Evolutionary conservation across 35 echinoderm and acorn worm species (phyloP), one percentile per base, ranked within the genome.

Genomic region (Eucidaris tribuloides): DNA sequence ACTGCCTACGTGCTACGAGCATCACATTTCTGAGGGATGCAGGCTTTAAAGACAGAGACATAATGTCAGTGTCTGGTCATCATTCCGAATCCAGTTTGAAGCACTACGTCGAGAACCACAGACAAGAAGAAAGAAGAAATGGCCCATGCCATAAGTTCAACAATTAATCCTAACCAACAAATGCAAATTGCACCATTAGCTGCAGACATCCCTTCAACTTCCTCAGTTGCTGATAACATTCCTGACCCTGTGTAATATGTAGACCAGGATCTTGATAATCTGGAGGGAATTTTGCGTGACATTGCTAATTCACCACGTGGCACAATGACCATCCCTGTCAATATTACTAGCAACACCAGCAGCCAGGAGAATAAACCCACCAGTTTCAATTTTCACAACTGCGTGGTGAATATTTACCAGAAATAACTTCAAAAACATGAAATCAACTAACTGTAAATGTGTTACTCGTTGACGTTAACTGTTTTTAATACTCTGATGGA

Each of bases 141-240:
- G 62, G n/a, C 48, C 48, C 48, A 20, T 52, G n/a, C 48, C 48
- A 52, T 52, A 52, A 52, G 48, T 52, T 52, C 48, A 52, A 52
- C 48, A 20, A 52, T 52, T 52, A 52, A 52, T 52, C 48, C 17
- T 13, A 65, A 65, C 29, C 62, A 52, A 20, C 48, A 52, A 65
- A 11, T 65, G 13, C 62, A 65, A 65, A 65, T 65, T 29, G 62
- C 62, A 65, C 48, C 62, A 65, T 65, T 31, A 52, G 48, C 48
- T 52, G n/a, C n/a, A 11, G 48, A 52, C 48, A 52, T 52, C 48
- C 48, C 48, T 52, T 65, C 62, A 65, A 65, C 62, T 65, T 65
- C 62, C 62, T 65, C 62, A 29, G 62, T 31, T 65, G 62, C 28
- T 65, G 62, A 65, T n/a, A 65, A 65, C 30, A 65, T 65, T 65